These are phyloP conservation scores for Phaethon lepturus DNA, from an alignment of 2,113 vertebrate genomes.

Conservation along the genomic window DNA sequence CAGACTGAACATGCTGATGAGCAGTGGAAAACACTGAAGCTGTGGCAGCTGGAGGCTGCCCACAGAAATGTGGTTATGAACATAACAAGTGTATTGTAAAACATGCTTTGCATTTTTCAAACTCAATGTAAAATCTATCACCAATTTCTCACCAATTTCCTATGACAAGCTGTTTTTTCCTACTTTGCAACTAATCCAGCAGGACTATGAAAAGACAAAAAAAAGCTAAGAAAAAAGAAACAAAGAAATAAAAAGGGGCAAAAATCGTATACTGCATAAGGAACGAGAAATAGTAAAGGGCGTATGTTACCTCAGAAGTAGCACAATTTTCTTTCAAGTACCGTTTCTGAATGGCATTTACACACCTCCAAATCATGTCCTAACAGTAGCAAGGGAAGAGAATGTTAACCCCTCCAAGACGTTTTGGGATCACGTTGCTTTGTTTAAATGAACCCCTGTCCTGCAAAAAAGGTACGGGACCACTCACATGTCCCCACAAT, in stretches of 20 bases:
- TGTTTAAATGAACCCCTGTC: not conserved
- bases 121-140: not conserved
- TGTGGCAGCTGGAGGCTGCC: not conserved
- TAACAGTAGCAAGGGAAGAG: rapidly evolving
- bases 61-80: not conserved
- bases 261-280: not conserved
- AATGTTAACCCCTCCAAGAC: rapidly evolving
- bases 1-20: not conserved
- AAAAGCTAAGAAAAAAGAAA: not conserved
- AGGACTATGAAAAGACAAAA: not conserved
- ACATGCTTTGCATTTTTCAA: rapidly evolving
- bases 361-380: too few relatives aligned
- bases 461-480: not conserved
- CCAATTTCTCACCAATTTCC: not conserved
- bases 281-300: rapidly evolving
- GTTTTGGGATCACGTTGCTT: rapidly evolving
- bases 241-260: rapidly evolving
- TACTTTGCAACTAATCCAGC: not conserved
- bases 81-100: not conserved
- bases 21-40: not conserved
- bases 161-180: not conserved
- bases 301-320: rapidly evolving
- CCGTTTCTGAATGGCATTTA: not conserved
- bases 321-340: not conserved
- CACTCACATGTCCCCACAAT: rapidly evolving